Base-by-base conservation (phyloP, 2,888 invertebrate genomes). In the Trachelus iudaicus region DNA sequence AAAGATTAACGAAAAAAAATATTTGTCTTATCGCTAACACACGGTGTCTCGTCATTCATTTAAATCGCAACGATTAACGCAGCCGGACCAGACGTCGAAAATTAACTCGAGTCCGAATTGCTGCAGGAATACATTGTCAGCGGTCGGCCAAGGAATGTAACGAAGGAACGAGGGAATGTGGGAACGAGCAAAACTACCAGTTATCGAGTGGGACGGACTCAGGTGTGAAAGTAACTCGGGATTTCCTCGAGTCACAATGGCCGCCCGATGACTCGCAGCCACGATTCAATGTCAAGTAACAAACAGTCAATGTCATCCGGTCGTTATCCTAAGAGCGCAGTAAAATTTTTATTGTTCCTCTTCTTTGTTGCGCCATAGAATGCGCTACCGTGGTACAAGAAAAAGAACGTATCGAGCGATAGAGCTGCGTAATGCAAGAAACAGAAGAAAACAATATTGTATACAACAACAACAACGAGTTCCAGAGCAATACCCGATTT, bases 221-320 rank as follows among this genome's bases (percentile, higher is more conserved):
- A 71, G 71, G 71, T 71, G 71, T 71, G 71, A 71, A 71, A 71
- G 71, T 71, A 71, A 71, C 71, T 34, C 71, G 71, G 71, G 71
- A 71, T 71, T 71, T 71, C 71, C 71, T 71, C 33, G 71, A n/a
- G 33, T 71, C 33, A 71, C 71, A 71, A 71, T 71, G 33, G 71
- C 31, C 71, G 71, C 31, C 31, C 71, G 71, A 71, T 71, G 71
- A 71, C 71, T 71, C 71, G 71, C 71, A 34, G 33, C 31, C 71
- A 34, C 71, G 71, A 31, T 71, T 34, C 71, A 71, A 71, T 71
- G 71, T 71, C 71, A 71, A 71, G 71, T 71, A 71, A 71, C 71
- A 71, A 71, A 71, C 71, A 71, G 71, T 31, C 71, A 71, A 71
- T 71, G 71, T 71, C 71, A 31, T 34, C 71, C 30, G 71, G 71